Percentiles rank a stretch among this genome's conserved stretches.
phyloP scores from a whole-genome alignment of 2,888 invertebrate species.

The Micropterix aruncella region DNA sequence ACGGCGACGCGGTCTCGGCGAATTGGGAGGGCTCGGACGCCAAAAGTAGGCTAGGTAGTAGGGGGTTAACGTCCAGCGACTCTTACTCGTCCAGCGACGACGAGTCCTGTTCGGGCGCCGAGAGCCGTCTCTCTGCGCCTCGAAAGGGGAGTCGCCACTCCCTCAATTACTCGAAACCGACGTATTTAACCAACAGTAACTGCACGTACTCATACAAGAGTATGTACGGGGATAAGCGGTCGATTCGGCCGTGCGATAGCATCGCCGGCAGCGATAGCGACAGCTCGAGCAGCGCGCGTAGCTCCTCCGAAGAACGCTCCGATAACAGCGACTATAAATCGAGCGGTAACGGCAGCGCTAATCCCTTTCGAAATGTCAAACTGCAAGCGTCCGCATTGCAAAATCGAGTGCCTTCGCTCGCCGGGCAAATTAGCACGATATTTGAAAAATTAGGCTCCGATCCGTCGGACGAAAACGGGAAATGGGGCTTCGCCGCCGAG shows the following conservation, averaged over 20 bases:
- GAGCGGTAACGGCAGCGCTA: background rate
- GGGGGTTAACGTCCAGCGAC: conserved; percentile 6
- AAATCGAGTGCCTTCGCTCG: conserved; percentile 19
- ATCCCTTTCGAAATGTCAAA: conserved; percentile 1
- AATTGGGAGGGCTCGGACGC: conserved; percentile 26
- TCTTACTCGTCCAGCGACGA: conserved; percentile 10
- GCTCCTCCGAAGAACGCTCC: conserved; percentile 3
- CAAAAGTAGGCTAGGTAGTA: conserved; percentile 10
- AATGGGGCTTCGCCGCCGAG: conserved; percentile 47
- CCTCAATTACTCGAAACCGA: conserved; percentile 7
- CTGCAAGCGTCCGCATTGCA: background rate
- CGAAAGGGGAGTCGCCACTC: no score
- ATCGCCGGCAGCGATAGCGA: conserved; percentile 15
- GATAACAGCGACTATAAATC: conserved; percentile 3
- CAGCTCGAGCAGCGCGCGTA: conserved; percentile 14
- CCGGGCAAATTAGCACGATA: conserved; percentile 18
- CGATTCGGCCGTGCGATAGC: conserved; percentile 12
- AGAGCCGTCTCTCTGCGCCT: no score
- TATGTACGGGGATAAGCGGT: conserved; percentile 9
- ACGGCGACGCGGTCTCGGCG: conserved; percentile 14
- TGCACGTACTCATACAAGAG: conserved; percentile 4
- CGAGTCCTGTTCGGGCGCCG: no score
- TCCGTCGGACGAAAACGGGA: conserved; percentile 16
- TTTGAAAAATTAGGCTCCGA: conserved; percentile 29
- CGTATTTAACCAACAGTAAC: conserved; percentile 3